These are phyloP conservation scores for Pseudonaja textilis DNA, from an alignment of 2,113 vertebrate species.

Conservation along the genomic window DNA sequence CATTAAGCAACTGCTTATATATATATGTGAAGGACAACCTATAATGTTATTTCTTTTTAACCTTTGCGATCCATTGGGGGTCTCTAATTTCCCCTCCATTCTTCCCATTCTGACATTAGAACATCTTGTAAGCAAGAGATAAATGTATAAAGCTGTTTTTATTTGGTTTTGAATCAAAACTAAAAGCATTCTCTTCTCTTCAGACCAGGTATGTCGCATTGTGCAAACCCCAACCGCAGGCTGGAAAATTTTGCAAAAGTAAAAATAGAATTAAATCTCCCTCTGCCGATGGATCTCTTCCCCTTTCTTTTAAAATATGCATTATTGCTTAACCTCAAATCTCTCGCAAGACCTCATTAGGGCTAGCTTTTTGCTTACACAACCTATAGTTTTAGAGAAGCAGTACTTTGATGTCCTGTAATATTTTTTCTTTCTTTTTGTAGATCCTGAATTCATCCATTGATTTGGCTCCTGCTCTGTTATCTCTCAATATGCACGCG, in stretches of 20 bases:
- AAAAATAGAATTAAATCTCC: background rate
- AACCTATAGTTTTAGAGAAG: background rate
- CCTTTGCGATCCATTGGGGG: background rate
- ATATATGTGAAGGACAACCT: background rate
- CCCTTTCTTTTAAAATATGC: slow-evolving; percentile 19
- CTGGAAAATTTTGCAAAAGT: background rate
- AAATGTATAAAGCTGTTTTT: background rate
- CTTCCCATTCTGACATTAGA: background rate
- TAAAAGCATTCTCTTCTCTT: background rate
- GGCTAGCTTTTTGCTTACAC: slow-evolving; percentile 15
- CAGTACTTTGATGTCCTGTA: background rate
- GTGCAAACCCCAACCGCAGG: background rate
- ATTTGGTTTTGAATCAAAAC: background rate
- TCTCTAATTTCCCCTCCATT: background rate
- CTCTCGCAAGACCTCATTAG: background rate
- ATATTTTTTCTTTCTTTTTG: background rate
- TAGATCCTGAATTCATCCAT: slow-evolving; percentile 28
- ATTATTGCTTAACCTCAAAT: background rate
- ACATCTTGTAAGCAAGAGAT: background rate
- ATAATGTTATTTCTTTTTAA: background rate
- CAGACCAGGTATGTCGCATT: background rate
- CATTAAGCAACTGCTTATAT: background rate
- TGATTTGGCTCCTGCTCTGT: slow-evolving; percentile 21
- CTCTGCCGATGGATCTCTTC: background rate
- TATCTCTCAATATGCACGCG: slow-evolving; percentile 24